phyloP scores from a whole-genome alignment of 2,888 invertebrate species.

The Sinelater perroti region DNA sequence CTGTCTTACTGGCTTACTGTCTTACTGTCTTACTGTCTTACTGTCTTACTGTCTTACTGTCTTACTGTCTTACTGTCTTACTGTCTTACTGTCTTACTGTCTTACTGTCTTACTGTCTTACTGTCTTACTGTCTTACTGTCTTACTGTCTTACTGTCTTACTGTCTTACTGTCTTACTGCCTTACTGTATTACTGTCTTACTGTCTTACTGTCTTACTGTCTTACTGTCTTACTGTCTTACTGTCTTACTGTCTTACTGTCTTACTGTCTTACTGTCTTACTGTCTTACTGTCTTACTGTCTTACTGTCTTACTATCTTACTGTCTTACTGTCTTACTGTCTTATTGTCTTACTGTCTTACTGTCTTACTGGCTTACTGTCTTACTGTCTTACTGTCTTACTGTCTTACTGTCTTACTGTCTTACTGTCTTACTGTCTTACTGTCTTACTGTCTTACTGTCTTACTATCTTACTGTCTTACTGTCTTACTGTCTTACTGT shows the following conservation, averaged over 20 bases:
- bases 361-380: slow-evolving; percentile 2
- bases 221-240: background rate
- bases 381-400: background rate
- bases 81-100: background rate
- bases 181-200: background rate
- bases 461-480: too few relatives aligned
- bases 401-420: background rate
- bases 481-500: too few relatives aligned
- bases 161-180: background rate
- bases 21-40: background rate
- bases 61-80: background rate
- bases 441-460: too few relatives aligned
- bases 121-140: background rate
- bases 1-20: background rate
- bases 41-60: background rate
- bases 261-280: background rate
- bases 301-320: too few relatives aligned
- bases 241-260: background rate
- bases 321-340: background rate
- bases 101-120: background rate
- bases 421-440: too few relatives aligned
- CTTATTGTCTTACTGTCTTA: background rate
- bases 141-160: background rate
- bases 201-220: background rate
- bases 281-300: background rate